Base-by-base conservation (phyloP, 1,140 invertebrate genomes). In the Acromyrmex echinatior region DNA sequence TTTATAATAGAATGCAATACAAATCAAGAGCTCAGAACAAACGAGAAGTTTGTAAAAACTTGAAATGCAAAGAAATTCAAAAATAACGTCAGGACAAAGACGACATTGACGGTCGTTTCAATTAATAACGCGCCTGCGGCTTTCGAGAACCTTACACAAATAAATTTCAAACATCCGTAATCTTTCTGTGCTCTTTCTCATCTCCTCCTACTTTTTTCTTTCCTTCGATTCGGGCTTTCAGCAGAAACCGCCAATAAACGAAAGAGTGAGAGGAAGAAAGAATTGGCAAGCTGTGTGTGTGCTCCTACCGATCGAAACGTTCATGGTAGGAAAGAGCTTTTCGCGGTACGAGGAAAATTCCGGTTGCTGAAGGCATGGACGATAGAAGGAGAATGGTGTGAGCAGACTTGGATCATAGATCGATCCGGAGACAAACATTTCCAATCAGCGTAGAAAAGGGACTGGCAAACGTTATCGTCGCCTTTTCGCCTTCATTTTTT, bases 201-300 rank as follows among this genome's bases (percentile, higher is more conserved):
- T 25, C 60, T 66, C 45, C 56, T 14, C 7, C 56, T 74, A 31
- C 82, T 82, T 84, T 88, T 86, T 91, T 86, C 71, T 60, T 73
- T 82, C 82, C 78, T 84, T 70, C 79, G 51, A 66, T 62, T 79
- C 58, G 70, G 16, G 77, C 90, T 92, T 92, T 92, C 90, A 88
- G 66, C 73, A 86, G 84, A 92, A 92, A 92, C 92, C 91, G 88
- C 89, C 92, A 93, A 93, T 93, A 93, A 92, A 79, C 62, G 76
- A 49, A 35, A 31, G 58, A 49, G 39, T 65, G 25, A 78, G 9
- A 78, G 10, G 68, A 68, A 85, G 73, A 78, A 62, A 84, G 70
- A 86, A 73, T 87, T 73, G 89, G 80, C 81, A 79, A 87, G 81
- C 81, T 77, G 56, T 90, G 7, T 39, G 7, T 39, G 35, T 9